Evolutionary conservation across 2,888 invertebrate species (phyloP), one percentile per base, ranked within the genome.

Genomic region (Seladonia tumulorum): DNA sequence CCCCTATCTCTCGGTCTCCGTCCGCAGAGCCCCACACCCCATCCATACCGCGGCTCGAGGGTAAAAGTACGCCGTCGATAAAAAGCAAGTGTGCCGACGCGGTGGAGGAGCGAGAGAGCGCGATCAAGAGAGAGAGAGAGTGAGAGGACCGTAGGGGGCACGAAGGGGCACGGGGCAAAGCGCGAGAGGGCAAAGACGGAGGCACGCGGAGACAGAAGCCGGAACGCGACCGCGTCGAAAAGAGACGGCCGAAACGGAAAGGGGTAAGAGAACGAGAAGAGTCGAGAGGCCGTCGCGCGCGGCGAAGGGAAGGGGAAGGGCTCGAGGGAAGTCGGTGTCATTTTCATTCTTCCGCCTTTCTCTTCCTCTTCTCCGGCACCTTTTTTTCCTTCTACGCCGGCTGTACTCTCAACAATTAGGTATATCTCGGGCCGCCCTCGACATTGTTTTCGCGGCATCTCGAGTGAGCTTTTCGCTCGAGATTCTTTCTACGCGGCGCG

Each of bases 391-490:
- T 83, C 88, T 80, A 82, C 86, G 82, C 79, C 83, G 90, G 85
- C 86, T 84, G 84, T 85, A 83, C 91, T 91, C 90, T 89, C 91
- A 88, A 90, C 91, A 91, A 91, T 91, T 91, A 91, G 91, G 90
- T 90, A 87, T 90, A 90, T 91, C 89, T 90, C 91, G 89, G 83
- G 82, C 79, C 87, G 87, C 90, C 91, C 93, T 91, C 91, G 89
- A 90, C 90, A 89, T 92, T 91, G 91, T 92, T 93, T 92, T 91
- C 87, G 89, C 90, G 87, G 86, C 87, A 88, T 87, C 87, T 90
- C 88, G 90, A 88, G 90, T 90, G 87, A 90, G 90, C 90, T 90
- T 92, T 91, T 89, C 91, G 91, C 88, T 91, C 89, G 91, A 87
- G 90, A 88, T 90, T 91, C 90, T 88, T 89, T 86, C 89, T 83